Conservation (phyloP, 2,113 vertebrate species). For the Capra hircus region DNA sequence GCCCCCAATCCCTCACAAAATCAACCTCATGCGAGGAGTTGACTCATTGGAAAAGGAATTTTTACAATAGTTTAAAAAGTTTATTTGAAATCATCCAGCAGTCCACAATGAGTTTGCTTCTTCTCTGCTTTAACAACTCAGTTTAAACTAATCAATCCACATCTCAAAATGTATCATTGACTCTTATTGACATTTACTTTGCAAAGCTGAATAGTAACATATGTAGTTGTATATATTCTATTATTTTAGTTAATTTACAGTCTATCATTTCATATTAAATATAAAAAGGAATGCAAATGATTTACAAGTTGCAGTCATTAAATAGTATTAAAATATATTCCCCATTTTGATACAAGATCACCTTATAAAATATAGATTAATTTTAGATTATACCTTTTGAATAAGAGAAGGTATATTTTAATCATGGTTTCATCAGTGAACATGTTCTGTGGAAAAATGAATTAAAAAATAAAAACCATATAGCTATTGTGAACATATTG, state of each 20-base stretch:
- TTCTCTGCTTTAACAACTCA: background rate
- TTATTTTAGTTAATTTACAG: background rate
- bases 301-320: background rate
- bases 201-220: background rate
- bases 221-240: background rate
- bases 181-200: conserved; percentile 41
- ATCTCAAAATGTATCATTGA: background rate
- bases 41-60: background rate
- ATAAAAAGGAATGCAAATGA: background rate
- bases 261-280: background rate
- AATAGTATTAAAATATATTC: background rate
- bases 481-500: background rate
- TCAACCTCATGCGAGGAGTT: no score
- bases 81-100: background rate
- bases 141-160: background rate
- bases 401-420: background rate
- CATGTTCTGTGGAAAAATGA: background rate
- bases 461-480: background rate
- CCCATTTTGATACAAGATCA: background rate
- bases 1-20: no score
- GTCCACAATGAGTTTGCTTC: background rate
- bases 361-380: background rate
- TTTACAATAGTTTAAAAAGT: conserved; percentile 24
- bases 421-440: background rate
- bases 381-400: background rate